Evolutionary conservation across 2,113 vertebrate genomes (phyloP).

Genomic region (Ctenomys sociabilis): DNA sequence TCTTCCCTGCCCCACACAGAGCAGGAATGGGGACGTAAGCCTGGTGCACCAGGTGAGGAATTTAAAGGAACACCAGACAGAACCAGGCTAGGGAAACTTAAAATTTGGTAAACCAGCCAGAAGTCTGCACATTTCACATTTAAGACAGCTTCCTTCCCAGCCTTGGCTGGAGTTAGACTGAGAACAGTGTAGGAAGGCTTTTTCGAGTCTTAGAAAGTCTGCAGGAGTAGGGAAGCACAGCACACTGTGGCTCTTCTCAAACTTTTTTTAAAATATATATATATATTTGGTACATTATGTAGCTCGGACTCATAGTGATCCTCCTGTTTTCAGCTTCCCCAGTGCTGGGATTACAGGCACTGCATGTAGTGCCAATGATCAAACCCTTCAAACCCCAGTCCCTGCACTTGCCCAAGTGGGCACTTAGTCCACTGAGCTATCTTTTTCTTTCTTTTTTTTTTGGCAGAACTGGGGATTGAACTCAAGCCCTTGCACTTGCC

Average conservation of each 20-base stretch:
- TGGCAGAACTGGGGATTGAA: too few relatives aligned
- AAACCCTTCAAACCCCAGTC: too few relatives aligned
- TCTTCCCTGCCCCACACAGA: background rate
- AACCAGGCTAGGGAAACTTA: constrained; percentile 24
- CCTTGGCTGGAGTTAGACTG: background rate
- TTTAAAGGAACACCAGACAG: constrained; percentile 8
- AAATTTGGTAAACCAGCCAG: background rate
- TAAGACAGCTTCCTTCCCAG: background rate
- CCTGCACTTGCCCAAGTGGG: too few relatives aligned
- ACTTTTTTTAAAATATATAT: background rate
- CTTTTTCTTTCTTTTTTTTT: background rate
- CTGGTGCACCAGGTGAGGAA: background rate
- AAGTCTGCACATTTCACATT: background rate
- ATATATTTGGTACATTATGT: too few relatives aligned
- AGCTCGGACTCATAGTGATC: too few relatives aligned
- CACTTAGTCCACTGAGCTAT: too few relatives aligned
- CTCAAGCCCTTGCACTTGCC: too few relatives aligned
- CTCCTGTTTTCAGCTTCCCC: too few relatives aligned
- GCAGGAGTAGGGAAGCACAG: background rate
- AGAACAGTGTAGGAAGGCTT: background rate
- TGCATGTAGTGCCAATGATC: too few relatives aligned
- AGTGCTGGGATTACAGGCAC: too few relatives aligned
- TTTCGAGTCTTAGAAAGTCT: constrained; percentile 50
- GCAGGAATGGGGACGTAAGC: background rate
- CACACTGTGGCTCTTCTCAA: constrained; percentile 37